These are phyloP conservation scores for Crepidodera aurea DNA, from an alignment of 2,888 invertebrate genomes.

Conservation along the genomic window DNA sequence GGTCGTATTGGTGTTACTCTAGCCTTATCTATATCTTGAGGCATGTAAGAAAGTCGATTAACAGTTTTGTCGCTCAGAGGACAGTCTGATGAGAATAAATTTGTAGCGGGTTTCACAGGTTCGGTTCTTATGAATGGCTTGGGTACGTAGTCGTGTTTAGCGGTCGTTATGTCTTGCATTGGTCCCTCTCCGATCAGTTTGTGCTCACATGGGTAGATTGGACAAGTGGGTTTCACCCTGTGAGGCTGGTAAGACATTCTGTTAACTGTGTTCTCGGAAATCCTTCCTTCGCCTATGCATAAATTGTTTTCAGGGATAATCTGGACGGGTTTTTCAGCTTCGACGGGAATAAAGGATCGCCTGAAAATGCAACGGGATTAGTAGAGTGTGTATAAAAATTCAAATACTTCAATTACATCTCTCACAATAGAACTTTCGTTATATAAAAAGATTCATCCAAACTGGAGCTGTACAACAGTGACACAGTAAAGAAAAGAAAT, in stretches of 20 bases:
- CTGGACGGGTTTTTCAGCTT: slow-evolving; percentile 51
- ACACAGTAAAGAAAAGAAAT: no score
- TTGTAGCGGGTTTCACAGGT: slow-evolving; percentile 56
- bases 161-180: slow-evolving; percentile 77
- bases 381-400: no score
- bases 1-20: slow-evolving; percentile 53
- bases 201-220: slow-evolving; percentile 70
- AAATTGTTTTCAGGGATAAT: slow-evolving; percentile 59
- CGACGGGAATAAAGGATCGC: slow-evolving; percentile 69
- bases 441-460: no score
- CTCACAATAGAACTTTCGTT: no score
- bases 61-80: slow-evolving; percentile 65
- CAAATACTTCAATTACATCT: no score
- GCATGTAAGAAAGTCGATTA: slow-evolving; percentile 66
- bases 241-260: slow-evolving; percentile 67
- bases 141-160: slow-evolving; percentile 75
- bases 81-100: slow-evolving; percentile 57
- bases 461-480: no score
- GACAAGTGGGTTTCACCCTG: slow-evolving; percentile 64
- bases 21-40: slow-evolving; percentile 58
- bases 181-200: slow-evolving; percentile 71
- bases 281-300: slow-evolving; percentile 60
- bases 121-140: slow-evolving; percentile 66
- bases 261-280: slow-evolving; percentile 66
- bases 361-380: slow-evolving; percentile 70